Conservation (phyloP, 1,140 invertebrate genomes). For the Zophobas morio region DNA sequence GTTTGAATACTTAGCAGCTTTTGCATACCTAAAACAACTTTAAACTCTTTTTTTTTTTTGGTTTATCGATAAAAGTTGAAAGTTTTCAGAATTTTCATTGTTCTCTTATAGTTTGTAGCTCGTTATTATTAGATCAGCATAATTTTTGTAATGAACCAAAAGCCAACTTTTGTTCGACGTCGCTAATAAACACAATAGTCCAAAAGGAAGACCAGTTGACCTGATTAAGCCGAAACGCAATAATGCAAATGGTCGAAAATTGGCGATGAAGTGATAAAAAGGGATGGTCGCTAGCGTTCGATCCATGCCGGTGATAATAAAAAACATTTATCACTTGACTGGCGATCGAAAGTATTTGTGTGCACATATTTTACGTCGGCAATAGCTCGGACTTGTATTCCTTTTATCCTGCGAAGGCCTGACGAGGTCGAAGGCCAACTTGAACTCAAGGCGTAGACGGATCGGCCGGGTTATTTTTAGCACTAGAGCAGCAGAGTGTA, state of each 20-base stretch:
- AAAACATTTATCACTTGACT: slow-evolving; percentile 26
- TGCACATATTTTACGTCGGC: slow-evolving; percentile 8
- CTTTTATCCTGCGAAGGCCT: slow-evolving; percentile 20
- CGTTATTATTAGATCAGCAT: too few species aligned
- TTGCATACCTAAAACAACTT: too few species aligned
- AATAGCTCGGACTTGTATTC: not conserved
- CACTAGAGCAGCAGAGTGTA: slow-evolving; percentile 6
- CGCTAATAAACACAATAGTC: too few species aligned
- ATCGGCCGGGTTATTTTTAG: slow-evolving; percentile 32
- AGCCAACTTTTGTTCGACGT: too few species aligned
- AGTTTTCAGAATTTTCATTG: too few species aligned
- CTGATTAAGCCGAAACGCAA: not conserved
- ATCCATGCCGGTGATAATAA: slow-evolving; percentile 1
- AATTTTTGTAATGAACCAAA: too few species aligned
- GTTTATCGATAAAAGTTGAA: too few species aligned
- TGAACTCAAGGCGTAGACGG: slow-evolving; percentile 29
- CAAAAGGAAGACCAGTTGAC: too few species aligned
- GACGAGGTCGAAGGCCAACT: slow-evolving; percentile 25
- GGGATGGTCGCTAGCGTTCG: not conserved
- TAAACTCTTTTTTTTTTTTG: too few species aligned
- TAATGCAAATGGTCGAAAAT: not conserved
- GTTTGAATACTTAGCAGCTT: too few species aligned
- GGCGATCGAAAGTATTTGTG: slow-evolving; percentile 28
- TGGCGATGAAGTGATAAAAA: not conserved
- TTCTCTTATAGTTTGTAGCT: too few species aligned